Base-by-base conservation (phyloP, 2,888 invertebrate genomes). In the Acanthosepion lycidas region DNA sequence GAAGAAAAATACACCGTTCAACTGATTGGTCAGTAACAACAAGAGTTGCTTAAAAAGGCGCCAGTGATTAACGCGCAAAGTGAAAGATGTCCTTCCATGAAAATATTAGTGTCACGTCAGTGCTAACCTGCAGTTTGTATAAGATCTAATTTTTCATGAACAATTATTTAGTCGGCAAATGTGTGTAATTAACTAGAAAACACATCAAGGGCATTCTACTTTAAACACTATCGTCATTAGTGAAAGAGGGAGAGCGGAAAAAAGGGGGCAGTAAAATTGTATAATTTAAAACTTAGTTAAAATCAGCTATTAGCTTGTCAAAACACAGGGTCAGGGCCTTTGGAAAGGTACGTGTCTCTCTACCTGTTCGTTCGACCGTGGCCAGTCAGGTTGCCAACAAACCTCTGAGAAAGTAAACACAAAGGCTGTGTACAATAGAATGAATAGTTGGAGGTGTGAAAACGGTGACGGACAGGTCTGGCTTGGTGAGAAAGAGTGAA, bases 71-170 rank as follows among this genome's bases (percentile, higher is more conserved):
- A 78, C n/a, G n/a, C 78, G 12, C n/a, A n/a, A 78, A 78, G 33
- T 3, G 18, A 78, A n/a, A 78, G 33, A 78, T 33, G 78, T 78
- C 78, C 78, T 3, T n/a, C n/a, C n/a, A 78, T 12, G n/a, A 78
- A 78, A 78, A n/a, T 78, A 78, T 78, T 78, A 78, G 33, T 78
- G 78, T 78, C 78, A 78, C 78, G 78, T 23, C n/a, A 78, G 78
- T 78, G 78, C 78, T 78, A 78, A 78, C 78, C 78, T 78, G 78
- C 78, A 78, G 78, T 78, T 78, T 78, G 78, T 78, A 78, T 78
- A 78, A n/a, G n/a, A 78, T 78, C 78, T 78, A n/a, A 78, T 78
- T 78, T 78, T 78, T 78, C 78, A 78, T 78, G 78, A 78, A 78
- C 33, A 78, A 78, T 78, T 78, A 78, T 78, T 78, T 78, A 78